A percentile compares a stretch with the other conserved stretches of the same genome.
phyloP scores from a whole-genome alignment of 2,797 vertebrate genomes.

The Aeoliscus strigatus region DNA sequence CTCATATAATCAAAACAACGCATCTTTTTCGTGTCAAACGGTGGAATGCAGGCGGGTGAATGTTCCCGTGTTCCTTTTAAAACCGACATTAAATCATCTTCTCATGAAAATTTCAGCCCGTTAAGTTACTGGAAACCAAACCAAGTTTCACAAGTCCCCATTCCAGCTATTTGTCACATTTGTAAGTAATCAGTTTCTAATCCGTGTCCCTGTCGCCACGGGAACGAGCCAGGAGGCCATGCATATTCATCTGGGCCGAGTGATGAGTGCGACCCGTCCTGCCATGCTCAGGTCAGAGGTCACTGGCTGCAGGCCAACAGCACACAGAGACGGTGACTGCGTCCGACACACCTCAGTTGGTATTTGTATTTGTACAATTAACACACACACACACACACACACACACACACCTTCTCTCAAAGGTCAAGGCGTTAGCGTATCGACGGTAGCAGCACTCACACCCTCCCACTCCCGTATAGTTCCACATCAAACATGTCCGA shows the following conservation, averaged over 20 bases:
- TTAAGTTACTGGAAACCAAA: too few relatives aligned
- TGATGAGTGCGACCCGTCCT: constrained; percentile 57
- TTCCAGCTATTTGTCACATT: constrained; percentile 1
- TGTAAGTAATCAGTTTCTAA: constrained; percentile 17
- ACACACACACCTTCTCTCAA: constrained; percentile 41
- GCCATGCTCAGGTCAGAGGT: constrained; percentile 55
- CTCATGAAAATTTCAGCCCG: too few relatives aligned
- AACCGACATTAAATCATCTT: too few relatives aligned
- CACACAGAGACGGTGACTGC: constrained; percentile 44
- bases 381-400: constrained; percentile 47
- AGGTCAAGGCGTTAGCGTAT: constrained; percentile 59
- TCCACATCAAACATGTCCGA: constrained; percentile 58
- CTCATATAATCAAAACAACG: too few relatives aligned
- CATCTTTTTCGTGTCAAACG: too few relatives aligned
- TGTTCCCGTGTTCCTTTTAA: too few relatives aligned
- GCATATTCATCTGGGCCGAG: constrained; percentile 80
- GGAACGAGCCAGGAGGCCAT: constrained; percentile 74
- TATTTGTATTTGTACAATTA: constrained; percentile 57
- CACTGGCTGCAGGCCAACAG: constrained; percentile 55
- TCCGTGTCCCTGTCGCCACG: constrained; percentile 16
- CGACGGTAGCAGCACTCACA: constrained; percentile 36
- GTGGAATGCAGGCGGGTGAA: too few relatives aligned
- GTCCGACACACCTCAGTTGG: constrained; percentile 32
- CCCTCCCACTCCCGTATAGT: constrained; percentile 33
- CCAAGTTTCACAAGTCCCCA: background rate